A percentile compares a stretch with the other conserved stretches of the same genome.
These are phyloP conservation scores for Bufo bufo DNA, from an alignment of 2,113 vertebrate genomes.

Conservation along the genomic window DNA sequence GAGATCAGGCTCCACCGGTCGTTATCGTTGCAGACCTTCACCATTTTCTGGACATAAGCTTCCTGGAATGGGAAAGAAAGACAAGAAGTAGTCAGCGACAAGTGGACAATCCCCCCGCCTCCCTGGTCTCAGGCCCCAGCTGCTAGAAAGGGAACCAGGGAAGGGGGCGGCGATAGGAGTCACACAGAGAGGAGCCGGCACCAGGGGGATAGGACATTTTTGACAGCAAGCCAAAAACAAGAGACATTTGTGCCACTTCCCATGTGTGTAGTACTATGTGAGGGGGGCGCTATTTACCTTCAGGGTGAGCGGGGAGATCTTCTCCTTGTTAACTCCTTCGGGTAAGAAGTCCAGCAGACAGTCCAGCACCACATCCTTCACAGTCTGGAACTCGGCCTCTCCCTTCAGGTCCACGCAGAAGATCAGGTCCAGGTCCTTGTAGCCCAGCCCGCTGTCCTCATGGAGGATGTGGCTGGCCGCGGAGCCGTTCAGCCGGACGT, in stretches of 20 bases:
- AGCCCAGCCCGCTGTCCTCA: constrained; percentile 93
- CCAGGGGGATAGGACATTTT: too few species aligned
- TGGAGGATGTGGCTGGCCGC: constrained; percentile 95
- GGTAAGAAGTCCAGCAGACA: constrained; percentile 98
- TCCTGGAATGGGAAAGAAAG: constrained; percentile 80
- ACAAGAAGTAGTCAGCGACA: background rate
- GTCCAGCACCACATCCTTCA: constrained; percentile 96
- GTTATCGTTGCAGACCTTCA: constrained; percentile 98
- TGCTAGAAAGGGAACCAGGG: background rate
- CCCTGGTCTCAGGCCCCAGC: background rate
- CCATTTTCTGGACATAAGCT: constrained; percentile 99
- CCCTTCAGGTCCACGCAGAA: constrained; percentile 93
- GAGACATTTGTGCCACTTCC: too few species aligned
- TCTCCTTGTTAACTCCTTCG: constrained; percentile 96
- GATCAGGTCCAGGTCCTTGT: constrained; percentile 98
- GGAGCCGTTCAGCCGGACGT: constrained; percentile 93
- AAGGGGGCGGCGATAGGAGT: background rate
- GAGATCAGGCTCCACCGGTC: constrained; percentile 99
- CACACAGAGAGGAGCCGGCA: background rate
- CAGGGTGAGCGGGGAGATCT: constrained; percentile 91
- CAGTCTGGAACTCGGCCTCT: constrained; percentile 93
- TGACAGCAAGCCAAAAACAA: too few species aligned
- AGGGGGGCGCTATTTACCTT: constrained; percentile 79
- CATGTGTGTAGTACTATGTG: too few species aligned
- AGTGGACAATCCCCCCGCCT: background rate